Conservation (phyloP, 2,888 invertebrate species). For the Operophtera brumata region DNA sequence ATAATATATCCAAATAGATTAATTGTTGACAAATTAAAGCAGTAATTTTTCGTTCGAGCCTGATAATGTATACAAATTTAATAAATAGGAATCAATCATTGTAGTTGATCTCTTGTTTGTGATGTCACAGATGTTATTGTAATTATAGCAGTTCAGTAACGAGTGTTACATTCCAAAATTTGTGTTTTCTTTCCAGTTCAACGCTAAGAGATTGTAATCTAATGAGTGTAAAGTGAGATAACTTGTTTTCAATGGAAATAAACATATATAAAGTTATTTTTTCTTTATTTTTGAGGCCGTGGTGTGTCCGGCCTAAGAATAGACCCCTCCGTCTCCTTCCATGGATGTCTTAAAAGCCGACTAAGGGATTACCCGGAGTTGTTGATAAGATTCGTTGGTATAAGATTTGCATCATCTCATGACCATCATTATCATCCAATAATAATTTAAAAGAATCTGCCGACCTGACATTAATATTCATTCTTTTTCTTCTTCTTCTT, state of each 20-base stretch:
- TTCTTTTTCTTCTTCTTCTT: no score
- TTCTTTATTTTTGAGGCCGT: slow-evolving; percentile 45
- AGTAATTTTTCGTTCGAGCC: slow-evolving; percentile 39
- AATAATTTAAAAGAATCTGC: no score
- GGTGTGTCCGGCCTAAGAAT: no score
- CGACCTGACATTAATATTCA: no score
- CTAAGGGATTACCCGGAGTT: no score
- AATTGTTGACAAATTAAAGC: slow-evolving; percentile 40
- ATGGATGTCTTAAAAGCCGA: no score
- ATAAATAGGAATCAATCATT: slow-evolving; percentile 40
- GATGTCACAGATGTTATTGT: slow-evolving; percentile 54
- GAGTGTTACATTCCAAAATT: slow-evolving; percentile 72
- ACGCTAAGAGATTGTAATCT: slow-evolving; percentile 49
- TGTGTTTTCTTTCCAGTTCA: slow-evolving; percentile 49
- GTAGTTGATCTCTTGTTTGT: slow-evolving; percentile 38
- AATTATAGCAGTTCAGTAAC: slow-evolving; percentile 59
- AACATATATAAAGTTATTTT: slow-evolving; percentile 65
- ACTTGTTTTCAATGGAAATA: slow-evolving; percentile 76
- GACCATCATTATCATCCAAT: no score
- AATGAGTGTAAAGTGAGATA: slow-evolving; percentile 58
- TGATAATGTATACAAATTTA: slow-evolving; percentile 58
- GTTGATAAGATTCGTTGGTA: no score
- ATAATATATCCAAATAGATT: slow-evolving; percentile 55
- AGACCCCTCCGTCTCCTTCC: no score
- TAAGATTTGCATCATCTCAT: no score